These are phyloP conservation scores for Elaphurus davidianus DNA, from an alignment of 2,113 vertebrate species.

Conservation along the genomic window DNA sequence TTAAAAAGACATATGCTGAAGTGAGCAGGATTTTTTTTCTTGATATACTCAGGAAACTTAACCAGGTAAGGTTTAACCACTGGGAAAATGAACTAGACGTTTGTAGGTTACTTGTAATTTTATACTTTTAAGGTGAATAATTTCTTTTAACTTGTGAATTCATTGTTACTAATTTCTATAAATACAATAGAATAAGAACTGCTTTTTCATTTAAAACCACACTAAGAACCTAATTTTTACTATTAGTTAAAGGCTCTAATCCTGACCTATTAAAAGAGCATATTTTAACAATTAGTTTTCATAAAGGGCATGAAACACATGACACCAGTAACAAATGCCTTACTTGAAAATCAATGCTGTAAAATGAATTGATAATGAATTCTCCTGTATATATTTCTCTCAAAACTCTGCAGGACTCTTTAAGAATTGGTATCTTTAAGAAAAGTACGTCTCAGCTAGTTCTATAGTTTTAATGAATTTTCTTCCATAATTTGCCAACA, in stretches of 20 bases:
- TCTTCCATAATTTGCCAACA: not conserved
- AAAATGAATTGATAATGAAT: not conserved
- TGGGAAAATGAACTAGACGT: not conserved
- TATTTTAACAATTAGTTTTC: constrained; percentile 10
- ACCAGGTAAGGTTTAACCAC: not conserved
- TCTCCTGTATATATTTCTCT: not conserved
- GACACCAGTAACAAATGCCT: not conserved
- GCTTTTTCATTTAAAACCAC: not conserved
- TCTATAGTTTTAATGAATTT: constrained; percentile 11
- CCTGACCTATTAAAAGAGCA: not conserved
- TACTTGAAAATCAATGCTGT: not conserved
- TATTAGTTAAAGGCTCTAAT: not conserved
- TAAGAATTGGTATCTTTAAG: not conserved
- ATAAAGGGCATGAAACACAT: not conserved
- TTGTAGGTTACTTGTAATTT: not conserved
- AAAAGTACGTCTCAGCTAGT: not conserved
- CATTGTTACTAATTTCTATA: not conserved
- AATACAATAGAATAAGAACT: not conserved
- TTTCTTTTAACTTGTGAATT: not conserved
- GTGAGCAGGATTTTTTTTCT: not conserved
- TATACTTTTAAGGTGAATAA: not conserved
- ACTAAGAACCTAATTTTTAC: not conserved
- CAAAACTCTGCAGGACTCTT: not conserved
- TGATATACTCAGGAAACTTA: not conserved
- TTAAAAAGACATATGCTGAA: not conserved